Conservation (phyloP, 2,113 vertebrate genomes). For the Drymodes brunneopygia region DNA sequence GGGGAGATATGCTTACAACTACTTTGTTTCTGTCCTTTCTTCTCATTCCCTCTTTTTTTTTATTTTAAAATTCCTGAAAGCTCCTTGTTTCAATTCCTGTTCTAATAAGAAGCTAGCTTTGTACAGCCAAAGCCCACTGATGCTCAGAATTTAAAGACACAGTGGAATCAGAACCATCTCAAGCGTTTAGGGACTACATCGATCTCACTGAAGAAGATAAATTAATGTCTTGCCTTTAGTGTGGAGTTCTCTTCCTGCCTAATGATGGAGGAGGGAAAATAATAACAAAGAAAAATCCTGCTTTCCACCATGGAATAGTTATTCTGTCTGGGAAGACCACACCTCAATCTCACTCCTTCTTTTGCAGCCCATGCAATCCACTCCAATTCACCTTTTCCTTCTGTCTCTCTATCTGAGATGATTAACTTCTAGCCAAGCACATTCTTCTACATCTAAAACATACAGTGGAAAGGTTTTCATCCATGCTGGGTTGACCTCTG, state of each 20-base stretch:
- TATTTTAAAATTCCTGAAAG: background rate
- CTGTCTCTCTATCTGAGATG: background rate
- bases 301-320: background rate
- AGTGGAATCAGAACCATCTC: background rate
- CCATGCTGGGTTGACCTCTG: background rate
- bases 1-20: background rate
- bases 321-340: background rate
- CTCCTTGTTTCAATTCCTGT: background rate
- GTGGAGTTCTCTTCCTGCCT: background rate
- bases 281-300: background rate
- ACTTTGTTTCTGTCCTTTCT: background rate
- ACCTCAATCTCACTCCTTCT: background rate
- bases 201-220: background rate
- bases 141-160: background rate
- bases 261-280: background rate
- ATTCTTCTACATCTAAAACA: background rate
- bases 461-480: background rate
- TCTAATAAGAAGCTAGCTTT: background rate
- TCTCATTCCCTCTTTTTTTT: rapidly evolving
- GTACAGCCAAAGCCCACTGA: background rate
- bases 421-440: background rate
- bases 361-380: background rate
- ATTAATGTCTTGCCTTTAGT: background rate
- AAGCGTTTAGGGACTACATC: background rate
- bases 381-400: background rate